Evolutionary conservation across 2,113 vertebrate species (phyloP).

Genomic region (Casuarius casuarius): DNA sequence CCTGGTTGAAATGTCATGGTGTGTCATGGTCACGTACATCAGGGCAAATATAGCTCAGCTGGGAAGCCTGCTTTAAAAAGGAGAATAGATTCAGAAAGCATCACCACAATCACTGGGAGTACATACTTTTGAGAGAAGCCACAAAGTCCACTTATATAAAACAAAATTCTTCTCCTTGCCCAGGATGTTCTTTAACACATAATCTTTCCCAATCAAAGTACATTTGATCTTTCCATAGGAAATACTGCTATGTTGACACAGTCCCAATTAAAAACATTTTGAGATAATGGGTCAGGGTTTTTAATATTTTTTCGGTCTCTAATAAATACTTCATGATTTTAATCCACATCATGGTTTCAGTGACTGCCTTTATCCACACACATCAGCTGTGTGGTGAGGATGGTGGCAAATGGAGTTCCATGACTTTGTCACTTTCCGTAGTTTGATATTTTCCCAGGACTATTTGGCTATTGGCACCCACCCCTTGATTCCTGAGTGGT

Average conservation of each 20-base stretch:
- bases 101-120: background rate
- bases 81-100: background rate
- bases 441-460: background rate
- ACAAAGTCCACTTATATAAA: background rate
- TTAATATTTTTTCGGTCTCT: background rate
- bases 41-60: background rate
- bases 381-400: background rate
- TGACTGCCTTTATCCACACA: fast-evolving
- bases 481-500: background rate
- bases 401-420: background rate
- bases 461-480: background rate
- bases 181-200: background rate
- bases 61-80: background rate
- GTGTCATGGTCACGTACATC: background rate
- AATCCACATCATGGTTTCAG: fast-evolving
- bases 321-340: background rate
- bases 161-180: background rate
- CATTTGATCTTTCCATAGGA: background rate
- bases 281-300: background rate
- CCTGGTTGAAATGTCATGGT: background rate
- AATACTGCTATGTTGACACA: background rate
- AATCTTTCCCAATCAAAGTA: background rate
- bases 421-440: background rate
- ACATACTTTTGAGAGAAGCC: background rate
- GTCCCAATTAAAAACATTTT: background rate